phyloP scores from a whole-genome alignment of 2,888 invertebrate genomes.

The Cerceris rybyensis region DNA sequence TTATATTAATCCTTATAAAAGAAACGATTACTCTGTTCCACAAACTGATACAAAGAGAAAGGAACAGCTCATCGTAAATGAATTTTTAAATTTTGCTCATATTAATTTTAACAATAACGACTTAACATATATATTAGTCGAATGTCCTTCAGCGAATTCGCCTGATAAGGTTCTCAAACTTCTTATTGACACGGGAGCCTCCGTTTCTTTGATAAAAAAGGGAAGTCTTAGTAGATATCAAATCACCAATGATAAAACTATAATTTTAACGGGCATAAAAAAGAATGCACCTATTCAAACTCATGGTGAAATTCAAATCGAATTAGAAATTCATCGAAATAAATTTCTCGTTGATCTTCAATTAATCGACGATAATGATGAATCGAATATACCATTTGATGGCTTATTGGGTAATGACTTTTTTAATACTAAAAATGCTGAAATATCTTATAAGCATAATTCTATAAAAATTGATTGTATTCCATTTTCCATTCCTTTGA shows the following conservation, averaged over 20 bases:
- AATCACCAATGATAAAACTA: neutral
- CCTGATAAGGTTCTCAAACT: slow-evolving; percentile 8
- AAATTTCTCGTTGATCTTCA: neutral
- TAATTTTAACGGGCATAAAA: slow-evolving; percentile 5
- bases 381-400: slow-evolving; percentile 23
- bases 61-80: neutral
- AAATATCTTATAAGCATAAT: neutral
- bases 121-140: slow-evolving; percentile 1
- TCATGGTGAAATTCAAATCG: neutral
- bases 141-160: neutral
- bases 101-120: neutral
- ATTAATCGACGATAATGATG: neutral
- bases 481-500: slow-evolving; percentile 6
- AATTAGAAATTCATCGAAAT: neutral
- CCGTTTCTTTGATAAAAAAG: slow-evolving; percentile 11
- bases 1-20: too few species aligned
- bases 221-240: neutral
- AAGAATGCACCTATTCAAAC: slow-evolving; percentile 1
- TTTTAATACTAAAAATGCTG: neutral
- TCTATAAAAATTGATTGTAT: neutral
- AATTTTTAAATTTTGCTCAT: neutral
- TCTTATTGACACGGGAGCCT: slow-evolving; percentile 4
- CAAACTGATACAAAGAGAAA: neutral
- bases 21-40: too few species aligned
- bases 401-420: slow-evolving; percentile 13